Percentiles rank a stretch among this genome's conserved stretches.
Conservation (phyloP, 2,888 invertebrate species). For the Mythimna vitellina region DNA sequence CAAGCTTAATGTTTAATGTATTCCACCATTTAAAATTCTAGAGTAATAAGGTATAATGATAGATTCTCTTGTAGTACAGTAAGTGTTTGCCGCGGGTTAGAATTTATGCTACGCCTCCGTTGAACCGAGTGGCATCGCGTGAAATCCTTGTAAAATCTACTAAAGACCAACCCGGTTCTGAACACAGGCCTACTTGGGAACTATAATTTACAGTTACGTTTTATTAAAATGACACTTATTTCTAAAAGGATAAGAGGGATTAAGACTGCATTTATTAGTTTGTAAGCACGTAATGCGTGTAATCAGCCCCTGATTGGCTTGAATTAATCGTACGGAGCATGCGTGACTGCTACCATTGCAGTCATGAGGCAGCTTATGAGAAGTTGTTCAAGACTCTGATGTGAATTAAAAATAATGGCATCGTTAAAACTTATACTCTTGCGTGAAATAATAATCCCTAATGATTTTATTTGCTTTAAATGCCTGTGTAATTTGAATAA, state of each 20-base stretch:
- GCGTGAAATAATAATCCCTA: constrained; percentile 74
- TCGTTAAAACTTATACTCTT: constrained; percentile 86
- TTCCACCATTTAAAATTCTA: constrained; percentile 55
- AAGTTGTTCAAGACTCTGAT: constrained; percentile 79
- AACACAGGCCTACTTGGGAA: constrained; percentile 60
- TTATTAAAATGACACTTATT: constrained; percentile 68
- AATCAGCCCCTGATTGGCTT: constrained; percentile 89
- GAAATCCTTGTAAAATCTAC: constrained; percentile 82
- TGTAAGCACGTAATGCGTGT: constrained; percentile 87
- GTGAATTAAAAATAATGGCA: constrained; percentile 88
- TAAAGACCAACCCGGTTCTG: constrained; percentile 77
- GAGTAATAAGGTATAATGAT: constrained; percentile 66
- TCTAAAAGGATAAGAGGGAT: constrained; percentile 62
- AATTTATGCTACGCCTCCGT: constrained; percentile 68
- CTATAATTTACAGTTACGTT: constrained; percentile 13
- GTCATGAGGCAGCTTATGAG: constrained; percentile 82
- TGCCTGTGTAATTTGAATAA: constrained; percentile 66
- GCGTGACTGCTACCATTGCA: constrained; percentile 88
- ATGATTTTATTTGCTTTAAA: constrained; percentile 71
- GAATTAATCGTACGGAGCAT: constrained; percentile 88
- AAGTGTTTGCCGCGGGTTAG: constrained; percentile 68
- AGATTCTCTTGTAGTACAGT: constrained; percentile 69
- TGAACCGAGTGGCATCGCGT: constrained; percentile 80
- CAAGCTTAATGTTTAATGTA: constrained; percentile 30
- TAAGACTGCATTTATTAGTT: constrained; percentile 70